Evolutionary conservation across 30 jellyfish, hydroid and myxozoan genomes (phyloP), one percentile per base, ranked within the genome.

Genomic region (Chrysaora quinquecirrha): DNA sequence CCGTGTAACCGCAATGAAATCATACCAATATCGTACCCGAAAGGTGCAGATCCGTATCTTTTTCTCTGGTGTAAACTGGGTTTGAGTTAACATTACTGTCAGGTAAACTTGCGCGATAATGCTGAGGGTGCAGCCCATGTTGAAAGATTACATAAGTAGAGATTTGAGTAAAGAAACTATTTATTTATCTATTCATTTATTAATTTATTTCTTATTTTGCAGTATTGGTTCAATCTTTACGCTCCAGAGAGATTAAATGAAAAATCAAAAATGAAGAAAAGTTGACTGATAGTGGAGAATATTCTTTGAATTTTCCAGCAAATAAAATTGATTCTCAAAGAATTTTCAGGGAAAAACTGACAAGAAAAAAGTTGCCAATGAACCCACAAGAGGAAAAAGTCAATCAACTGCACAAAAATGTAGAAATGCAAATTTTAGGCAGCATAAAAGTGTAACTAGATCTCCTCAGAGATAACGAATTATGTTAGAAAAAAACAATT

Each of bases 171-270:
- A n/a, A n/a, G n/a, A n/a, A n/a, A n/a, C n/a, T n/a, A n/a, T n/a
- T n/a, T n/a, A n/a, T n/a, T n/a, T n/a, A n/a, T n/a, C n/a, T n/a
- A n/a, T n/a, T n/a, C n/a, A n/a, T n/a, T n/a, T n/a, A 52, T 19
- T 3, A 16, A 52, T 50, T 25, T 6, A 32, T 28, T 50, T 31
- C 54, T 70, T 33, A 12, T 48, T 58, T 76, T 33, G 2, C 52
- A 81, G 91, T 20, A 54, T 54, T 81, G 91, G 91, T 81, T 81
- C 63, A 64, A 73, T 34, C 71, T 81, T 24, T 81, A 81, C 35
- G 91, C 91, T 24, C 91, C 91, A 4, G 91, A 81, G 10, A 81
- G 91, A 52, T 85, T 81, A 20, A n/a, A 81, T 0, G 76, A 35
- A 22, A 58, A 49, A 28, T 52, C 12, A 80, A 60, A 33, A 29